phyloP scores from a whole-genome alignment of 2,113 vertebrate species.

The Oncorhynchus gorbuscha region DNA sequence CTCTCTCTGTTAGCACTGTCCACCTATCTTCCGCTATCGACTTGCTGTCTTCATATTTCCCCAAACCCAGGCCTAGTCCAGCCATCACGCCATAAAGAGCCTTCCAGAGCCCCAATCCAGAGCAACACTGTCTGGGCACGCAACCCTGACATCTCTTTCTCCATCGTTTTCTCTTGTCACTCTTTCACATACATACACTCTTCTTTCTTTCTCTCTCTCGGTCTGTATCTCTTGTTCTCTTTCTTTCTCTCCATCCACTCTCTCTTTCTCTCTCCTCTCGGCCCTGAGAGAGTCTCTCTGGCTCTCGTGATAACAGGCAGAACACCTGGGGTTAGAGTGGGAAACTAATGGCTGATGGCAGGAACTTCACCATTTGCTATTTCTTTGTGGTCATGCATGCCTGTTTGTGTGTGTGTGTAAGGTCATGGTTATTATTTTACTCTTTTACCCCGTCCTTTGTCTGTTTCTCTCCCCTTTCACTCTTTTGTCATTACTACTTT shows the following conservation, averaged over 20 bases:
- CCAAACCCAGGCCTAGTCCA: constrained; percentile 36
- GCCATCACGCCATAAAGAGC: constrained; percentile 63
- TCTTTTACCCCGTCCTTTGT: background rate
- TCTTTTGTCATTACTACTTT: background rate
- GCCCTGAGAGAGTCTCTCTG: background rate
- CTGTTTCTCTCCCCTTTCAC: constrained; percentile 37
- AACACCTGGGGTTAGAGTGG: too few species aligned
- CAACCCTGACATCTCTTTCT: constrained; percentile 32
- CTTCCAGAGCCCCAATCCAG: constrained; percentile 49
- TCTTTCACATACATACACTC: constrained; percentile 26
- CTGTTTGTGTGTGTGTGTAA: background rate
- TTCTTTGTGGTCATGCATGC: constrained; percentile 3
- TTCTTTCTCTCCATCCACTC: background rate
- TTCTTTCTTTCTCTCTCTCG: background rate
- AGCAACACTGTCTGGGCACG: constrained; percentile 12
- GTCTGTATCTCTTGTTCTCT: background rate
- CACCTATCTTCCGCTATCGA: constrained; percentile 61
- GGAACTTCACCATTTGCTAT: background rate
- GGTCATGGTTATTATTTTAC: background rate
- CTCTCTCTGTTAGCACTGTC: constrained; percentile 52
- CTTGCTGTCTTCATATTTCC: constrained; percentile 70
- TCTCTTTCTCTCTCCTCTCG: background rate
- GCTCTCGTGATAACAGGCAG: too few species aligned
- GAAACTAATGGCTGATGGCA: background rate
- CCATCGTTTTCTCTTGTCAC: background rate